Conservation (phyloP, 1,140 invertebrate species). For the Octopus sinensis region DNA sequence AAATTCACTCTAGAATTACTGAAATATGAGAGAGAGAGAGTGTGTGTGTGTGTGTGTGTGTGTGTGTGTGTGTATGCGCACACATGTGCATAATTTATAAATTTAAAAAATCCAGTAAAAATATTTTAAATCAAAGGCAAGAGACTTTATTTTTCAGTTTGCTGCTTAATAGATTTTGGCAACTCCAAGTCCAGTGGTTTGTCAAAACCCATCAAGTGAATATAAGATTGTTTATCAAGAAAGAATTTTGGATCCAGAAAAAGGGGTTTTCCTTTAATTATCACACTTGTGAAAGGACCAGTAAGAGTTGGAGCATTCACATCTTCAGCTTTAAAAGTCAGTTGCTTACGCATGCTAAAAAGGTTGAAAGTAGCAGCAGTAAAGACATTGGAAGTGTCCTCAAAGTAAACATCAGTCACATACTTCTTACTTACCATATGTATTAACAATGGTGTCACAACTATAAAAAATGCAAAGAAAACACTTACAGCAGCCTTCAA, state of each 20-base stretch:
- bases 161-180: conserved; percentile 12
- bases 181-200: conserved; percentile 71
- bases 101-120: no score
- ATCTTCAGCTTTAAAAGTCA: conserved; percentile 62
- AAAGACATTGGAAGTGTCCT: conserved; percentile 53
- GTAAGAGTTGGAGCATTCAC: conserved; percentile 74
- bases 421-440: conserved; percentile 83
- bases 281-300: conserved; percentile 78
- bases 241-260: conserved; percentile 75
- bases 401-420: conserved; percentile 73
- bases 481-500: conserved; percentile 65
- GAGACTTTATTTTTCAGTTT: background rate
- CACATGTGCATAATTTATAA: no score
- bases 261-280: conserved; percentile 66
- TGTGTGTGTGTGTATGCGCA: no score
- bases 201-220: conserved; percentile 83
- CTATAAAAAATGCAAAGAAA: conserved; percentile 74
- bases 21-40: no score
- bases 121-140: background rate
- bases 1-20: no score
- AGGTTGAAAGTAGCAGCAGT: conserved; percentile 39
- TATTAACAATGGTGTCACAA: conserved; percentile 77
- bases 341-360: conserved; percentile 31
- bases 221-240: conserved; percentile 70
- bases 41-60: no score